phyloP scores from a whole-genome alignment of 2,113 vertebrate species.

The Cryptotis parvus region DNA sequence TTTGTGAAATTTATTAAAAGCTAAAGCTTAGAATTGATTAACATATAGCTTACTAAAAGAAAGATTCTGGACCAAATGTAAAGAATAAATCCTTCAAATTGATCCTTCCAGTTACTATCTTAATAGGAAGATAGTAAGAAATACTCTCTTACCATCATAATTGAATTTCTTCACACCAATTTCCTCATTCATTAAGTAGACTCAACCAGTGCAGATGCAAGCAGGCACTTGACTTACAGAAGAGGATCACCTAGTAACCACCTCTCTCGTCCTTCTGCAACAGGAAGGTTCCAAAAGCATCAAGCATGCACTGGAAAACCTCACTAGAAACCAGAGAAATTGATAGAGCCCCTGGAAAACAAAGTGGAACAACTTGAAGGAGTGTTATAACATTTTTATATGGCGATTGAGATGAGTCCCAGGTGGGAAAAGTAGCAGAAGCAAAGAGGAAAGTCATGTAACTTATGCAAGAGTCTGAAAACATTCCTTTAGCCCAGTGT shows the following conservation, averaged over 20 bases:
- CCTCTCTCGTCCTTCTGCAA: no score
- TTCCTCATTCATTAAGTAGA: background rate
- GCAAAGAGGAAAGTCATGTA: background rate
- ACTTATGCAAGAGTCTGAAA: background rate
- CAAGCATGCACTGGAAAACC: constrained; percentile 14
- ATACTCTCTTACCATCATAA: constrained; percentile 37
- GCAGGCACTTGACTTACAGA: background rate
- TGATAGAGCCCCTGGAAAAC: background rate
- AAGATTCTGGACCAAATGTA: background rate
- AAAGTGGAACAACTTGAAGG: background rate
- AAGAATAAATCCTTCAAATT: constrained; percentile 24
- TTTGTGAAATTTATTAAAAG: constrained; percentile 50
- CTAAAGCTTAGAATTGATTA: constrained; percentile 51
- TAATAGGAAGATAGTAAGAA: constrained; percentile 30
- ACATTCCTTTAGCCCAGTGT: background rate
- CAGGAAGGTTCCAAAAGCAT: background rate
- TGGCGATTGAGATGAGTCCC: background rate
- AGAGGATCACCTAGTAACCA: background rate
- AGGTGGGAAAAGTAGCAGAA: background rate
- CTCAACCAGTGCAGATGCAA: constrained; percentile 1
- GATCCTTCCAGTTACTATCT: background rate
- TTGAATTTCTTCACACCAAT: constrained; percentile 48
- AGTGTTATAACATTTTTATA: background rate
- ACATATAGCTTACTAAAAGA: constrained; percentile 33
- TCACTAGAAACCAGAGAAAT: constrained; percentile 21